Conservation (phyloP, 2,888 invertebrate genomes). For the Amphipoea lucens region DNA sequence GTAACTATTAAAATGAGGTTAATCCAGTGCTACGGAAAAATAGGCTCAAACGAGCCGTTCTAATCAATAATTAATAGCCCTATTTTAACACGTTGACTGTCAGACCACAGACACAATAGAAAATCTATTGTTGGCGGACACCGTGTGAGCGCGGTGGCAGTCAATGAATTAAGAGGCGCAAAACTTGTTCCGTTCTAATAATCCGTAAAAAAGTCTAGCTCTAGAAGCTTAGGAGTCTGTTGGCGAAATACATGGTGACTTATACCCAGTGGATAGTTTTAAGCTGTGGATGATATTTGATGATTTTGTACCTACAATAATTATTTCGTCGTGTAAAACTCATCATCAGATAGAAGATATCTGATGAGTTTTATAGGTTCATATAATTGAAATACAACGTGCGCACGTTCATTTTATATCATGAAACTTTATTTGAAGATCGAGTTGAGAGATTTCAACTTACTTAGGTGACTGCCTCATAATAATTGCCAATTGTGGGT, state of each 20-base stretch:
- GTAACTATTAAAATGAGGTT: not conserved
- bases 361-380: not conserved
- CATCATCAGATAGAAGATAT: too few relatives aligned
- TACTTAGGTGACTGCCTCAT: not conserved
- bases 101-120: too few relatives aligned
- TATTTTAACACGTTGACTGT: not conserved
- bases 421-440: not conserved
- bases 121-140: too few relatives aligned
- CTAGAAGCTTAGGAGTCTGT: constrained; percentile 14
- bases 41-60: not conserved
- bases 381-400: not conserved
- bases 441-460: not conserved
- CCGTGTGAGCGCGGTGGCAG: too few relatives aligned
- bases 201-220: constrained; percentile 2
- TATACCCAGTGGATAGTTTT: constrained; percentile 26
- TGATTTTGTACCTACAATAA: constrained; percentile 3
- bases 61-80: not conserved
- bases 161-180: not conserved
- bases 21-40: not conserved
- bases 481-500: not conserved
- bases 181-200: not conserved
- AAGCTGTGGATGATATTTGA: constrained; percentile 48
- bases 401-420: not conserved
- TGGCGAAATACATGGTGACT: constrained; percentile 24
- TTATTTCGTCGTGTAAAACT: not conserved